Percentiles rank a stretch among this genome's conserved stretches.
phyloP scores from a whole-genome alignment of 2,113 vertebrate species.

The Halichoeres trimaculatus region DNA sequence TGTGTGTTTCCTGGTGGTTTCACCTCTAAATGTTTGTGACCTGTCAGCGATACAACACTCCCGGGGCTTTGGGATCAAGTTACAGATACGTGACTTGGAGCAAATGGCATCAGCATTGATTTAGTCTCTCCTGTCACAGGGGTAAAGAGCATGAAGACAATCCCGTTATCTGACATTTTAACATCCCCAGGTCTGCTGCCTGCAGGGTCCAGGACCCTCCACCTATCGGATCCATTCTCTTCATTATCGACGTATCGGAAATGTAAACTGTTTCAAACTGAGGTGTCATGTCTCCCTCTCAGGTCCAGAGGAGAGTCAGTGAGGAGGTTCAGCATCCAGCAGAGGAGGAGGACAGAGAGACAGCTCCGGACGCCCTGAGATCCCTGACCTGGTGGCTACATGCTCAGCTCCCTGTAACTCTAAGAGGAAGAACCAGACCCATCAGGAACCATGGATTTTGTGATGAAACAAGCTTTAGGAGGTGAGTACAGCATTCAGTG shows the following conservation, averaged over 20 bases:
- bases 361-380: conserved; percentile 20
- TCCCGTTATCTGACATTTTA: conserved; percentile 28
- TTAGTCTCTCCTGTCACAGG: conserved; percentile 1
- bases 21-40: conserved; percentile 18
- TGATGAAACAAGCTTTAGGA: conserved; percentile 94
- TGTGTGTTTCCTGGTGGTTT: neutral
- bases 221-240: neutral
- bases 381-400: conserved; percentile 60
- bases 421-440: conserved; percentile 49
- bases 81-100: conserved; percentile 10
- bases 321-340: conserved; percentile 4
- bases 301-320: conserved; percentile 34
- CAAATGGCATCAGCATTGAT: conserved; percentile 43
- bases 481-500: conserved; percentile 83
- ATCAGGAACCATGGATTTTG: conserved; percentile 89
- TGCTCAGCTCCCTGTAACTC: conserved; percentile 63
- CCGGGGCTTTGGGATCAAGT: conserved; percentile 19
- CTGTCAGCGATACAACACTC: neutral
- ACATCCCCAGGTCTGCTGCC: neutral
- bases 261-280: neutral
- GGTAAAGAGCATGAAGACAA: neutral
- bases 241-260: neutral
- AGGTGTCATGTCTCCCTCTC: neutral
- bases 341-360: conserved; percentile 25
- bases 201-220: neutral